Evolutionary conservation across 2,888 invertebrate genomes (phyloP), one percentile per base, ranked within the genome.

Genomic region (Leptinotarsa rubiginosa): DNA sequence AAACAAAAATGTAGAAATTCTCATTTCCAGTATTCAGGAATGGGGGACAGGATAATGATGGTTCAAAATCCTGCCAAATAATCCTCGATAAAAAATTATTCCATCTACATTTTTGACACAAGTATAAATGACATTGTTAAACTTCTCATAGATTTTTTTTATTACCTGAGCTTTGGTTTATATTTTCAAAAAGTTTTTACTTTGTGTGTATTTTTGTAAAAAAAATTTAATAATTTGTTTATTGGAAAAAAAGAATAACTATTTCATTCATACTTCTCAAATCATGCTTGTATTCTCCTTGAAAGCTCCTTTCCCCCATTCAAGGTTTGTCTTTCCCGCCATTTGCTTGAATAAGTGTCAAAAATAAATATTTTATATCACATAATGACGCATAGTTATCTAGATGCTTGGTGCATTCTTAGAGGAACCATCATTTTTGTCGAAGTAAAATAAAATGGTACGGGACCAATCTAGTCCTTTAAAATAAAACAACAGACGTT

Each of bases 381-480:
- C 41, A n/a, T 25, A 16, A 31, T n/a, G 16, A 62, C 41, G 62
- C 25, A 41, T 62, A 62, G 62, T n/a, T 62, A 62, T 31, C 41
- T 62, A 62, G 41, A 41, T 16, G 41, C 62, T 62, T 62, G 62
- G 13, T n/a, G 16, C 16, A 62, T 62, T 62, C 4, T 62, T 62
- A 62, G 62, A 12, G 10, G n/a, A 62, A 62, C 62, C 31, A 62
- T 62, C 41, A n/a, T 41, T 62, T 10, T 62, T 62, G 62, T 56
- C 4, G 2, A 20, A 50, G 7, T 50, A 31, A 50, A 54, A 70
- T 73, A 77, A 79, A 76, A 80, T 70, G 75, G 78, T 74, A 79
- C 76, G 82, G 82, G 82, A 82, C 82, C 82, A 82, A 80, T 72
- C 73, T 82, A 81, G 82, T 79, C 82, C 82, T 80, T 70, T 73